Conservation (phyloP, 2,113 vertebrate species). For the Mormoops blainvillei region DNA sequence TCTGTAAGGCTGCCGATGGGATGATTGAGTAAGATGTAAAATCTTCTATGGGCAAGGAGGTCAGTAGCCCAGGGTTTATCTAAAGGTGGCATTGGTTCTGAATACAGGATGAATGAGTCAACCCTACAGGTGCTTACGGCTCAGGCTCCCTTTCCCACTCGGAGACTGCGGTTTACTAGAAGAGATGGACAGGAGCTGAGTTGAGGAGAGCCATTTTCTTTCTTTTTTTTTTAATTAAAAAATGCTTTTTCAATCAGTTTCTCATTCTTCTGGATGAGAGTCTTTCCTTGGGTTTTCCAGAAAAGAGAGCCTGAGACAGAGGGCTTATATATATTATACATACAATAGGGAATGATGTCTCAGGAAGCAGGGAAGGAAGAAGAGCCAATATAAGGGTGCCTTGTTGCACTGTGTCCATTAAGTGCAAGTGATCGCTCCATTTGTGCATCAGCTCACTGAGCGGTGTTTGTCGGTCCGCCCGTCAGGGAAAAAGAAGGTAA, state of each 20-base stretch:
- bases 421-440: accelerated
- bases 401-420: not conserved
- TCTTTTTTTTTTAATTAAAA: not conserved
- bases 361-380: too few species aligned
- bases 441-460: accelerated
- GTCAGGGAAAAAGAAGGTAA: not conserved
- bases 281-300: not conserved
- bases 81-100: not conserved
- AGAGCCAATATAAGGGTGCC: not conserved
- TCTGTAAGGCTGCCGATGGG: not conserved
- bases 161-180: not conserved
- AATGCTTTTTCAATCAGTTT: not conserved
- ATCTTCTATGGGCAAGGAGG: not conserved
- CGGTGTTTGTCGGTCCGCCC: not conserved
- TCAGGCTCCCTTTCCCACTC: not conserved
- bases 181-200: not conserved
- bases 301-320: not conserved
- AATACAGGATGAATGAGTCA: not conserved
- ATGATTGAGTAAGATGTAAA: not conserved
- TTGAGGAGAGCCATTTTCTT: not conserved
- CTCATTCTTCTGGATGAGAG: not conserved
- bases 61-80: not conserved
- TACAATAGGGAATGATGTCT: too few species aligned
- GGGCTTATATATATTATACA: not conserved
- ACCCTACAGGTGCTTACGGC: too few species aligned